Evolutionary conservation across 2,888 invertebrate genomes (phyloP), one percentile per base, ranked within the genome.

Genomic region (Ophion costatus): DNA sequence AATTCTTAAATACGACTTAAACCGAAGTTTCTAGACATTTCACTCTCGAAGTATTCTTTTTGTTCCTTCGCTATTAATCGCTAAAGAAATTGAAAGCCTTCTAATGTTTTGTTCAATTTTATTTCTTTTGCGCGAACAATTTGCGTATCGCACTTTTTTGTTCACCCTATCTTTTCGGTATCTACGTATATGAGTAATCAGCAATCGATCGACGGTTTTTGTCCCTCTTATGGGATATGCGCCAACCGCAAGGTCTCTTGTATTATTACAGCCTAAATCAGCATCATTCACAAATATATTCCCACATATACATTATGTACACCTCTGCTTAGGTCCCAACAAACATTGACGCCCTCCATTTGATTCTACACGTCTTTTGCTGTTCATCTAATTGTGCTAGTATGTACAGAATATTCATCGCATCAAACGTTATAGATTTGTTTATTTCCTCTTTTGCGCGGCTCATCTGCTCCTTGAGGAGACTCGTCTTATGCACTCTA

Each of bases 261-360:
- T n/a, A 56, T 66, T 22, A 45, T 38, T 70, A 51, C 17, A 78
- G 42, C 17, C 57, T 73, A 59, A 45, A 20, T 73, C 73, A 78
- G 73, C 67, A 84, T 82, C 29, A 63, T 82, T 88, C 88, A 88
- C 89, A 84, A 88, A 89, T 88, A 51, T 91, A 92, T 89, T 90
- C 89, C 91, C 90, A 90, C 91, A 91, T 92, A 91, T 92, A 92
- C 91, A 91, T 87, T 92, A 92, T 92, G 71, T 92, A 92, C 92
- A 92, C 67, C 82, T 79, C 51, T 81, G 63, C 82, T 86, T 86
- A 85, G 85, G 86, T 88, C 83, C 5, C 14, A 82, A 79, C 80
- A 73, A 80, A 82, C 82, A 81, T 78, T 57, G 78, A 79, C 61
- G 67, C 63, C 74, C 74, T 82, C 57, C 24, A 82, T 61, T 70